Evolutionary conservation across 2,797 vertebrate genomes (phyloP), one percentile per base, ranked within the genome.

Genomic region (Hypotaenidia philippensis): DNA sequence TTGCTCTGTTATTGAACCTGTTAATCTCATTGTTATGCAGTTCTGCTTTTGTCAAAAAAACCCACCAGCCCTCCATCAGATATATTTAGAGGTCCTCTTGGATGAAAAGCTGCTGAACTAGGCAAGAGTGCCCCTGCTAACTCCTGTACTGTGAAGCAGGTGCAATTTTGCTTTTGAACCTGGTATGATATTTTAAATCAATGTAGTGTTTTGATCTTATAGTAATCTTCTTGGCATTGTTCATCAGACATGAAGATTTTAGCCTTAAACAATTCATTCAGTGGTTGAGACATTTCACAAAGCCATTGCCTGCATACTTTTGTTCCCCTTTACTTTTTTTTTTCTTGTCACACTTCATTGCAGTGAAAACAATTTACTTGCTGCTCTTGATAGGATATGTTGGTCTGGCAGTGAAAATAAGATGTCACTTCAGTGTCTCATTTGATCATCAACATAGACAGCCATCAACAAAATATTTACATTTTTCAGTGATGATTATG

Each of bases 381-480:
- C 52, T 85, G 38, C 76, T 78, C 60, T 80, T 75, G 49, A 75
- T 80, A 38, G 56, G 64, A n/a, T 70, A 41, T 2, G 12, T 87
- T 38, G 4, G 41, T 88, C 59, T 89, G 74, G 60, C 77, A 91
- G 83, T 80, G 83, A 89, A 90, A 95, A 94, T 91, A 95, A 95
- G 93, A 95, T 87, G 83, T 94, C 68, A 85, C 83, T 94, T 94
- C 41, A 34, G 36, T 83, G 32, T 89, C 91, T 89, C 26, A 75
- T 92, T 86, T 89, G 75, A 95, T 96, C 71, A 92, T 95, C 89
- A 92, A 41, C 56, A 60, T 13, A 93, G 93, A 90, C 94, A 97
- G 78, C 71, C 45, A 96, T 95, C 86, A 95, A 89, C 83, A 96
- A 95, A 89, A 94, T 92, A 90, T 96, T 96, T 95, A 94, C 71